These are phyloP conservation scores for Ectemnius continuus DNA, from an alignment of 2,888 invertebrate genomes.

Conservation along the genomic window DNA sequence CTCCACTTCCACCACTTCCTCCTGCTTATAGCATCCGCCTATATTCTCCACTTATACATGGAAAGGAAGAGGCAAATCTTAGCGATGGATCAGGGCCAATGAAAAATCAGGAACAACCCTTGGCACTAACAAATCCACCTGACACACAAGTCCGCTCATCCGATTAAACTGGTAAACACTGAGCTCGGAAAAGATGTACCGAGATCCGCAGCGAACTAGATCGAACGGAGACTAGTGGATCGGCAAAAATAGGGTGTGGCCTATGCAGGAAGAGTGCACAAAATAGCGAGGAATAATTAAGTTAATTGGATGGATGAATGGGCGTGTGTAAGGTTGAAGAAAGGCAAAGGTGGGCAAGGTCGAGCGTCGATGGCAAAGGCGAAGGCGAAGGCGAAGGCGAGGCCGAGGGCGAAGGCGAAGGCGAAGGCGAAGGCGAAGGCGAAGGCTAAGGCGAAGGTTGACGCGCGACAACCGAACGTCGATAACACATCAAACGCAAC, in stretches of 20 bases:
- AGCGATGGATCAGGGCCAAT: too few relatives aligned
- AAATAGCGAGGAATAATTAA: slow-evolving; percentile 40
- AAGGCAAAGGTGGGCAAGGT: slow-evolving; percentile 29
- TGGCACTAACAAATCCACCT: too few relatives aligned
- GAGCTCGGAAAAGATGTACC: not conserved
- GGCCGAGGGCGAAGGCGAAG: too few relatives aligned
- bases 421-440: too few relatives aligned
- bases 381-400: too few relatives aligned
- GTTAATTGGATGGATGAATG: slow-evolving; percentile 13
- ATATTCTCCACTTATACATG: too few relatives aligned
- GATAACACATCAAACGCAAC: not conserved
- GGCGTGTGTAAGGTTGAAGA: slow-evolving; percentile 42
- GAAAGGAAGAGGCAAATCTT: too few relatives aligned
- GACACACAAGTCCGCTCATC: too few relatives aligned
- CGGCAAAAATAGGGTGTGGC: not conserved
- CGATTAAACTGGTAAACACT: not conserved
- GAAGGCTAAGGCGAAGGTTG: slow-evolving; percentile 34
- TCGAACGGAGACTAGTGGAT: not conserved
- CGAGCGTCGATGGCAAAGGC: slow-evolving; percentile 41
- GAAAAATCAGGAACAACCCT: too few relatives aligned
- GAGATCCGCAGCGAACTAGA: not conserved
- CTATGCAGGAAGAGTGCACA: slow-evolving; percentile 7
- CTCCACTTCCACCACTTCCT: too few relatives aligned
- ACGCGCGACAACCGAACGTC: slow-evolving; percentile 14
- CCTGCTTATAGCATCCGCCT: too few relatives aligned